Percentiles rank a stretch among this genome's conserved stretches.
phyloP scores from a whole-genome alignment of 2,797 vertebrate genomes.

The Oceanodroma leucorhoa region DNA sequence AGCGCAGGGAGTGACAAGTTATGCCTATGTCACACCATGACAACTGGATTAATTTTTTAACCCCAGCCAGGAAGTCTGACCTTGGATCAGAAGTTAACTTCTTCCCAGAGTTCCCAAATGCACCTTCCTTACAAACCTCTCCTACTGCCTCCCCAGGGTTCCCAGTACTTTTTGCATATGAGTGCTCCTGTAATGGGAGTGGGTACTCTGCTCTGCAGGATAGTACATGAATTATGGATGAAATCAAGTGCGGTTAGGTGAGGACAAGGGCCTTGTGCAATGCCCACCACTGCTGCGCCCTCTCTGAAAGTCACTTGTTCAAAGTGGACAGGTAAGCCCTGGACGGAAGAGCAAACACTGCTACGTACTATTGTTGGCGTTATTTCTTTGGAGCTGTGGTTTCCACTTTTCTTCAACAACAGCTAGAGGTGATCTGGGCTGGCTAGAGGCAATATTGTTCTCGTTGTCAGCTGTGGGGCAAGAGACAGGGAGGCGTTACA shows the following conservation, averaged over 20 bases:
- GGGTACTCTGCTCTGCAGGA: background rate
- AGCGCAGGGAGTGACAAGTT: background rate
- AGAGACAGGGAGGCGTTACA: constrained; percentile 20
- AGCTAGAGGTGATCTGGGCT: constrained; percentile 86
- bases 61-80: background rate
- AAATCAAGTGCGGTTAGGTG: background rate
- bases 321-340: background rate
- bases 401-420: constrained; percentile 89
- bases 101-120: background rate
- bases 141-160: background rate
- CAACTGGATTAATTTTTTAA: background rate
- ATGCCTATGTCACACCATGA: background rate
- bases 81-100: background rate
- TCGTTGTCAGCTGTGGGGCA: constrained; percentile 90
- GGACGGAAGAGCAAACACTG: background rate
- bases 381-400: constrained; percentile 88
- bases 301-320: background rate
- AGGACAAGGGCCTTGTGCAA: background rate
- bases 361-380: constrained; percentile 85
- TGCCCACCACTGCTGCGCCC: background rate
- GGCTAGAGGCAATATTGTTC: constrained; percentile 90
- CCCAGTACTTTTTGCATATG: background rate
- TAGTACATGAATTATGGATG: background rate
- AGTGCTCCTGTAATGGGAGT: background rate
- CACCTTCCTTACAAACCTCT: background rate